These are phyloP conservation scores for Dynastes tityus DNA, from an alignment of 2,888 invertebrate species.

Conservation along the genomic window DNA sequence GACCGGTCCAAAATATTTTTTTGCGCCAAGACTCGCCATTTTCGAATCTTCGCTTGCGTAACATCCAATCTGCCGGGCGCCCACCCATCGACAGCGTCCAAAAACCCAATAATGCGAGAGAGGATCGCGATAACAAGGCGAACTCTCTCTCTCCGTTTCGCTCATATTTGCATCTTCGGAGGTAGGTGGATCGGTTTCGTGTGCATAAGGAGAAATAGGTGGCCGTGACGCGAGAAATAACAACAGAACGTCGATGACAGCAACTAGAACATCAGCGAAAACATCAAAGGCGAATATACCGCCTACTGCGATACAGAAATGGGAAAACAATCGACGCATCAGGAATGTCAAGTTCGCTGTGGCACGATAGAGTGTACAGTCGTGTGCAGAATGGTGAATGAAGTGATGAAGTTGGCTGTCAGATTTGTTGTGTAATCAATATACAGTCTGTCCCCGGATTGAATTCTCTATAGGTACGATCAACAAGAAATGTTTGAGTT, in stretches of 20 bases:
- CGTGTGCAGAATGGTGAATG: neutral
- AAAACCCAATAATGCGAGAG: neutral
- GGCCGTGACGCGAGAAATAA: neutral
- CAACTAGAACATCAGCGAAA: constrained; percentile 29
- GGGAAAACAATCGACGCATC: constrained; percentile 27
- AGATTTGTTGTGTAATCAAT: no score
- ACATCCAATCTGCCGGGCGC: constrained; percentile 1
- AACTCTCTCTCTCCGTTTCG: neutral
- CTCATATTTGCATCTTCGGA: neutral
- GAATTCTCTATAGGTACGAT: no score
- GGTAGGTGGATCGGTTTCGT: neutral
- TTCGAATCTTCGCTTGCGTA: constrained; percentile 19
- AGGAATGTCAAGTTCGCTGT: constrained; percentile 3
- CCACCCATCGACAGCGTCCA: neutral
- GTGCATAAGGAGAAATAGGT: neutral
- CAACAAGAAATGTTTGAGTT: no score
- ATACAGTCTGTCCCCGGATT: no score
- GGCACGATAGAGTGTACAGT: neutral
- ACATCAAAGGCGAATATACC: constrained; percentile 19
- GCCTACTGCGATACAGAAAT: constrained; percentile 36
- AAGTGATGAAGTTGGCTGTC: no score
- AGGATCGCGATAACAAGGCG: neutral
- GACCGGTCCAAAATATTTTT: neutral
- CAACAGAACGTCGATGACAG: constrained; percentile 25
- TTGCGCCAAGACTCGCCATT: neutral